These are phyloP conservation scores for Thermophis baileyi DNA, from an alignment of 2,113 vertebrate species.

Conservation along the genomic window DNA sequence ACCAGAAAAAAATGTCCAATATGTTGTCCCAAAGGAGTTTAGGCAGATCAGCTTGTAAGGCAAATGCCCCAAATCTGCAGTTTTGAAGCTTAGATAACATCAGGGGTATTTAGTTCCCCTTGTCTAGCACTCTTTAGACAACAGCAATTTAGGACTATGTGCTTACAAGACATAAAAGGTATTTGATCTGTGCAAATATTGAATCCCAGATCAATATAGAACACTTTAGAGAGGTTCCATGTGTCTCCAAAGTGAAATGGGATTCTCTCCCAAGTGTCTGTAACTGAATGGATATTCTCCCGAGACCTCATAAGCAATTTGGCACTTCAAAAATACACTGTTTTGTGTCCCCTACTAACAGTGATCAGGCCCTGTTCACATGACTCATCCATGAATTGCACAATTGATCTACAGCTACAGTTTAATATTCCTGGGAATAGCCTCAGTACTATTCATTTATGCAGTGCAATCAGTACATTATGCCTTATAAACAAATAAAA, in stretches of 20 bases:
- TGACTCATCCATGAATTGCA: accelerated
- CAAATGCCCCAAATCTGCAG: accelerated
- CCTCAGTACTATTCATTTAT: neutral
- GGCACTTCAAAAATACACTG: neutral
- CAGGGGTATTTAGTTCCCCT: neutral
- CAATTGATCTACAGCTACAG: accelerated
- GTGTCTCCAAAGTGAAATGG: neutral
- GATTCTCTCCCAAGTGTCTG: neutral
- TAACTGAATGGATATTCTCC: neutral
- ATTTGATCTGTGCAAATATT: neutral
- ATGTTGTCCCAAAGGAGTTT: neutral
- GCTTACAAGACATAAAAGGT: neutral
- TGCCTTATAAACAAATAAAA: neutral
- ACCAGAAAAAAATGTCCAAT: neutral
- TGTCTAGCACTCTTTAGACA: neutral
- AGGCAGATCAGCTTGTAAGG: neutral
- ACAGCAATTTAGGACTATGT: neutral
- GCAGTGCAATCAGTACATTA: neutral
- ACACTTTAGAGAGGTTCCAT: neutral
- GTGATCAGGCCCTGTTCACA: accelerated
- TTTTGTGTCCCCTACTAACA: neutral
- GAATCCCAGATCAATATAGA: neutral
- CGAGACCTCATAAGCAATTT: neutral
- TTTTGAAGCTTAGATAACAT: neutral
- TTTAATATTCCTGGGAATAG: neutral